phyloP scores from a whole-genome alignment of 92 coral and sea anemone genomes.

The Scolanthus callimorphus region DNA sequence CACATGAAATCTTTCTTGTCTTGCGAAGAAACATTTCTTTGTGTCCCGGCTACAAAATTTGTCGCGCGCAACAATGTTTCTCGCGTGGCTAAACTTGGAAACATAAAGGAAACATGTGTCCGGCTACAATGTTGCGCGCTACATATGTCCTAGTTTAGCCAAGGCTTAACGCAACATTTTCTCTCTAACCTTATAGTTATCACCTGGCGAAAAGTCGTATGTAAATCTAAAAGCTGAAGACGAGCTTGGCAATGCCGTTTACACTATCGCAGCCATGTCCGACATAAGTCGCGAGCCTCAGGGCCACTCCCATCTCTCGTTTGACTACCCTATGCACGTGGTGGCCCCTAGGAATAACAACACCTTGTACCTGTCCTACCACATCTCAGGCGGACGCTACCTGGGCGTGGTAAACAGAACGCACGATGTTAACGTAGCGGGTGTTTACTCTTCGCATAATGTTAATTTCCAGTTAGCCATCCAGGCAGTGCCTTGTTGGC shows the following conservation, averaged over 20 bases:
- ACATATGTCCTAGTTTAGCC: too few species aligned
- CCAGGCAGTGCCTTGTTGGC: conserved; percentile 65
- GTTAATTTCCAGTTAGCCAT: conserved; percentile 50
- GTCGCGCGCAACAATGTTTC: too few species aligned
- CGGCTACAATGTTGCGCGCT: too few species aligned
- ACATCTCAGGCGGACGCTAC: conserved; percentile 21
- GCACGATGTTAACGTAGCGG: conserved; percentile 44
- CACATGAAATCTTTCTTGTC: too few species aligned
- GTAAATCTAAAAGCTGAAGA: conserved; percentile 65
- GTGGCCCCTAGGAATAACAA: conserved; percentile 52
- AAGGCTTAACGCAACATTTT: background rate
- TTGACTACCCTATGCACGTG: conserved; percentile 49
- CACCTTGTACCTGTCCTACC: conserved; percentile 48
- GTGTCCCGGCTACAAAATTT: too few species aligned
- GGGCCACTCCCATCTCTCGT: conserved; percentile 15
- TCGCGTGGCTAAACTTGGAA: too few species aligned
- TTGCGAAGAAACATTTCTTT: too few species aligned
- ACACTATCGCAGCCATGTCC: conserved; percentile 51
- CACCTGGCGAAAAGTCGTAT: conserved; percentile 72
- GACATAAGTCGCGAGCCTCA: conserved; percentile 13
- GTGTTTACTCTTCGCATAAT: conserved; percentile 49
- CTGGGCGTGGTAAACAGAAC: conserved; percentile 12
- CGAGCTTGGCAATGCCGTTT: conserved; percentile 66
- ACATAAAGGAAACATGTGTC: too few species aligned
- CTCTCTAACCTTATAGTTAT: conserved; percentile 32